Percentiles rank a stretch among this genome's conserved stretches.
Evolutionary conservation across 2,888 invertebrate species (phyloP).

Genomic region (Himalopsyche kuldschensis): DNA sequence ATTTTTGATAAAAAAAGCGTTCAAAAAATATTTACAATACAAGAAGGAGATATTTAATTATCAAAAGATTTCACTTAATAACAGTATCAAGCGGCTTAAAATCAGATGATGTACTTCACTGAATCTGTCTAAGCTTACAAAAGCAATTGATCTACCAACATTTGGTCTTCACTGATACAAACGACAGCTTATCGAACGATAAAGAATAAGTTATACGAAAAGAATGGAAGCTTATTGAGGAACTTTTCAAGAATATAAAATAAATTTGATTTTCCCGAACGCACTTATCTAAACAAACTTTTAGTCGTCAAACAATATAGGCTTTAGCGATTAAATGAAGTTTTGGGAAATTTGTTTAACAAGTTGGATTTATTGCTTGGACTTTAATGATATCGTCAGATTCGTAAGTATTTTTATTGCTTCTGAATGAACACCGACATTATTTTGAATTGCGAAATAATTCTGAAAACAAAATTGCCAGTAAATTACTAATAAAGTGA

Average conservation of each 20-base stretch:
- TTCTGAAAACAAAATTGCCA: no score
- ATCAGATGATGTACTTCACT: background rate
- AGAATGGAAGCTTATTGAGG: background rate
- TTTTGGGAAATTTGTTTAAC: background rate
- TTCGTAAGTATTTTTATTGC: background rate
- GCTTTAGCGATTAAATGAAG: background rate
- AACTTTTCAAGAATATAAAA: background rate
- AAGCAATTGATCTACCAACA: conserved; percentile 20
- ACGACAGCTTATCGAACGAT: conserved; percentile 4
- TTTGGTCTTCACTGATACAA: conserved; percentile 21
- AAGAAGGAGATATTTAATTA: no score
- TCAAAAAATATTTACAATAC: no score
- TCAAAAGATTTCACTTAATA: no score
- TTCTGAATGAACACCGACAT: no score
- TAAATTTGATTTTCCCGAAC: background rate
- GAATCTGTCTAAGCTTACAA: background rate
- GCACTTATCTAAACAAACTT: background rate
- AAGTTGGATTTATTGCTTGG: background rate
- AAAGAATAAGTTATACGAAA: background rate
- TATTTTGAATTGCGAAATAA: no score
- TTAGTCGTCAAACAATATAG: background rate
- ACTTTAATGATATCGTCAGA: background rate
- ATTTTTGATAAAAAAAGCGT: no score
- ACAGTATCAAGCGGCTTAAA: no score
- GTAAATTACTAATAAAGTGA: no score